Evolutionary conservation across 2,888 invertebrate genomes (phyloP).

Genomic region (Lamellibrachia satsuma): DNA sequence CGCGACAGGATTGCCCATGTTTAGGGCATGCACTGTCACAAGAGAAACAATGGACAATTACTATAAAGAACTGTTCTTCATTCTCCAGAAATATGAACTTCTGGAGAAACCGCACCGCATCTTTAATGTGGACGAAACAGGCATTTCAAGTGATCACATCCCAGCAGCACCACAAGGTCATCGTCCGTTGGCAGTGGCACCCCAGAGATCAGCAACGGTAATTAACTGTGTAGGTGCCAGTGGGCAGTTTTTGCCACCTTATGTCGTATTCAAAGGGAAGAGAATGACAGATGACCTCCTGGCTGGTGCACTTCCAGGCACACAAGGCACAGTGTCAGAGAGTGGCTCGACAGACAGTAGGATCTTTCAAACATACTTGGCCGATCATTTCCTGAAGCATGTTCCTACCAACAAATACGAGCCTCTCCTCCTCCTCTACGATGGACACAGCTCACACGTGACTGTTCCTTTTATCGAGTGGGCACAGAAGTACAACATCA

Average conservation of each 20-base stretch:
- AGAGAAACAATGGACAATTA: background rate
- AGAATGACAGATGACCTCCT: conserved; percentile 36
- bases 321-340: conserved; percentile 33
- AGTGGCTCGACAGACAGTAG: conserved; percentile 35
- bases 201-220: background rate
- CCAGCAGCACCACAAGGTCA: background rate
- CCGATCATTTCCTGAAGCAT: conserved; percentile 43
- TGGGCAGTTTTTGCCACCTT: conserved; percentile 38
- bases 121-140: conserved; percentile 41
- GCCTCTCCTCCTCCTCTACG: conserved; percentile 40
- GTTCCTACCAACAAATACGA: conserved; percentile 34
- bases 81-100: background rate
- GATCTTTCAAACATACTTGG: conserved; percentile 41
- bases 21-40: background rate
- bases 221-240: background rate
- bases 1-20: background rate
- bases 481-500: conserved; percentile 44
- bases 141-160: conserved; percentile 30
- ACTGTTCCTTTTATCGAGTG: conserved; percentile 43
- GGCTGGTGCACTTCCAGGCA: conserved; percentile 41
- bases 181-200: too few species aligned
- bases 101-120: conserved; percentile 26
- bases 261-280: conserved; percentile 42
- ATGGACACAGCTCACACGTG: conserved; percentile 43
- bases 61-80: background rate